Conservation (phyloP, 2,888 invertebrate genomes). For the Tromatobia lineatoria region DNA sequence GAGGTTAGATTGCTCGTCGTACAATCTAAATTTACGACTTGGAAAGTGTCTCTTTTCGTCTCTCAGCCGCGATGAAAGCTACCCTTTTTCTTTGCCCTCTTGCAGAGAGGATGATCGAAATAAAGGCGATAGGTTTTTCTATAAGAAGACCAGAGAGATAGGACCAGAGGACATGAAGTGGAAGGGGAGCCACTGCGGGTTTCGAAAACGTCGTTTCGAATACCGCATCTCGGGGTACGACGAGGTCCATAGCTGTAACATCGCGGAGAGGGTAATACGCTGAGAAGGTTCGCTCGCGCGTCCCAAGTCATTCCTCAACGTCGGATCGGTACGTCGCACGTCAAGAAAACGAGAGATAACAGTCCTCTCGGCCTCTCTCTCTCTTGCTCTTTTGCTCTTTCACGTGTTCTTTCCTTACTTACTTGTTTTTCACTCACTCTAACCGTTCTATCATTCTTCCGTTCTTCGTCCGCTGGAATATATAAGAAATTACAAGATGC, state of each 20-base stretch:
- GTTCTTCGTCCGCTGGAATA: slow-evolving; percentile 72
- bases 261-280: slow-evolving; percentile 45
- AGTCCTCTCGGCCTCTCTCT: slow-evolving; percentile 30
- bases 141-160: slow-evolving; percentile 1
- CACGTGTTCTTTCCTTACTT: slow-evolving; percentile 30
- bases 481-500: slow-evolving; percentile 81
- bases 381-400: slow-evolving; percentile 27
- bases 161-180: slow-evolving; percentile 5
- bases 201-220: slow-evolving; percentile 63
- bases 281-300: slow-evolving; percentile 61
- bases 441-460: slow-evolving; percentile 57
- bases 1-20: neutral
- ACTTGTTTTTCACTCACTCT: slow-evolving; percentile 36
- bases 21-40: slow-evolving; percentile 51
- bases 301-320: slow-evolving; percentile 77
- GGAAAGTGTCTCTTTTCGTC: slow-evolving; percentile 6
- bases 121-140: slow-evolving; percentile 57
- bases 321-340: slow-evolving; percentile 76
- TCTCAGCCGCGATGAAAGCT: neutral
- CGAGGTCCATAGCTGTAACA: slow-evolving; percentile 44
- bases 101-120: slow-evolving; percentile 45
- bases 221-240: slow-evolving; percentile 55
- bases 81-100: slow-evolving; percentile 20
- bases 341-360: slow-evolving; percentile 73
- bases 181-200: slow-evolving; percentile 46